Evolutionary conservation across 2,888 invertebrate genomes (phyloP), one percentile per base, ranked within the genome.

Genomic region (Meliscaeva auricollis): DNA sequence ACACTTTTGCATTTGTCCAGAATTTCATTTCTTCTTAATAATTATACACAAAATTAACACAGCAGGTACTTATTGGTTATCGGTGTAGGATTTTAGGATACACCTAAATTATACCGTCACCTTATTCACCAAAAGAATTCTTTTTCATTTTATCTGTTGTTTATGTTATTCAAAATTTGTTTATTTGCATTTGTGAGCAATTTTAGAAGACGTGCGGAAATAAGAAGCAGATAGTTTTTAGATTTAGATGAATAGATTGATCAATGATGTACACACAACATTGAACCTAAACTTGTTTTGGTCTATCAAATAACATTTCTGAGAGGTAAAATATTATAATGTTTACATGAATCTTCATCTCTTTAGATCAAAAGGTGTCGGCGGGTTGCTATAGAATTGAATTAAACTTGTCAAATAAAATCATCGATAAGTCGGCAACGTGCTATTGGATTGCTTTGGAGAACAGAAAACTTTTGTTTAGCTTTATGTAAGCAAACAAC

Each of bases 341-440:
- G 44, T 64, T 54, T 72, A 17, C 22, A 41, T 54, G 26, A 41
- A 26, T 62, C 48, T 70, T 44, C 15, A 41, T 20, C 20, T 41
- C 5, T 32, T 26, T 32, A 60, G 77, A 82, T 82, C 81, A 82
- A 77, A 81, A 72, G 77, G 58, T 77, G 70, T 77, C 66, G 66
- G 58, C 72, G 26, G 7, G 44, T 66, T 64, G 4, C 11, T 9
- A 9, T 38, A 20, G n/a, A 35, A 20, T 38, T 11, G 2, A 26
- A 62, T 44, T 26, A 26, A 62, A 62, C 1, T 26, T 9, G 26
- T 7, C 26, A 41, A 20, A 44, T 62, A 44, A 26, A 44, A 62
- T 62, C 44, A 26, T 62, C 26, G 6, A 62, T 44, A 26, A 26
- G 22, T 26, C 13, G 35, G 38, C 5, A 26, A 38, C 11, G 6